Evolutionary conservation across 2,797 vertebrate species (phyloP), one percentile per base, ranked within the genome.

Genomic region (Aplochiton taeniatus): DNA sequence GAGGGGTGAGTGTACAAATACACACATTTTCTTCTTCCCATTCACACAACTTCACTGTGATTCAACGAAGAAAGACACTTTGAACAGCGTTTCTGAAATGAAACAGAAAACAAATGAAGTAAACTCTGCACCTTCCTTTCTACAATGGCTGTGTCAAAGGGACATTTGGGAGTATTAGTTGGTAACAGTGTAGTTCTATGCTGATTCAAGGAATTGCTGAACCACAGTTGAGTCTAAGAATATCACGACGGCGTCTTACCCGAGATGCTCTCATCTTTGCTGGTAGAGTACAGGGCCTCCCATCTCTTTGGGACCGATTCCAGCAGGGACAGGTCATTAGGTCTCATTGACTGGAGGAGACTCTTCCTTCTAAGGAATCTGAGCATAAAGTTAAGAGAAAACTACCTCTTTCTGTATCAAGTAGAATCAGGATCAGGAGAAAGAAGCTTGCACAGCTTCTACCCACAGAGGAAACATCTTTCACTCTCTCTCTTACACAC

Each of bases 311-410:
- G 90, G 7, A 93, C 82, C 0, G 87, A 83, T 65, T 92, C 93
- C 71, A 96, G 56, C 0, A 87, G 80, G 0, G 77, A 69, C 48
- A 95, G 74, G 52, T 90, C 81, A 45, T 86, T 86, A 17, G 88
- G 84, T 3, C 83, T 90, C 69, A 96, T 17, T 0, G 73, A 83
- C 53, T 90, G 90, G 8, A 99, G 73, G 12, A 98, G 83, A 12
- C 84, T 76, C 44, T 91, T 93, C 68, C 90, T 93, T 75, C 89
- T 93, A 72, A 96, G 63, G 68, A 91, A 95, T 79, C 94, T 97
- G 82, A 48, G 0, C 0, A 8, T 4, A 17, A 11, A 47, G 8
- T 91, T 93, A 78, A 91, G 65, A 83, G 71, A 53, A 70, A 52
- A 3, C n/a, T 31, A 41, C 14, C 43, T 52, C 14, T 57, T 16